Evolutionary conservation across 1,140 invertebrate genomes (phyloP).

Genomic region (Andrena cerasifolii): DNA sequence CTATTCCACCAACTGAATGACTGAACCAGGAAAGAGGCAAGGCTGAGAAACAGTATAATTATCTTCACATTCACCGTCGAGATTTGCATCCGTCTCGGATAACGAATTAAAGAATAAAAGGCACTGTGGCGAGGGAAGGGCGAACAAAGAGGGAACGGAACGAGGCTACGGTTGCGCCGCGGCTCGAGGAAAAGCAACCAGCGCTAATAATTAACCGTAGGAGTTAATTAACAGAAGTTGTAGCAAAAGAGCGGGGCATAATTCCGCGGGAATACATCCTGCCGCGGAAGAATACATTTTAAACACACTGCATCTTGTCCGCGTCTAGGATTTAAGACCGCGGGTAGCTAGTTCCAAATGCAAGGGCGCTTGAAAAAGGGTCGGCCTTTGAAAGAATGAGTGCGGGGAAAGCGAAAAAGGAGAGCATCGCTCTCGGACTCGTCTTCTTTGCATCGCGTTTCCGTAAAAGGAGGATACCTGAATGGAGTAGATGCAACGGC

Average conservation of each 20-base stretch:
- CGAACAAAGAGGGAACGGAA: background rate
- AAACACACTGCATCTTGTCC: conserved; percentile 32
- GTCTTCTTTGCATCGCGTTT: conserved; percentile 50
- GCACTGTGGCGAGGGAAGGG: background rate
- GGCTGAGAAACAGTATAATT: conserved; percentile 12
- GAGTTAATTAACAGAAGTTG: conserved; percentile 43
- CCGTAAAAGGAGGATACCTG: conserved; percentile 54
- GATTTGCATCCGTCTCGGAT: conserved; percentile 33
- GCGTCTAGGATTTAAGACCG: conserved; percentile 55
- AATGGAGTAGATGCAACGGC: conserved; percentile 3
- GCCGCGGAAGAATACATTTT: conserved; percentile 12
- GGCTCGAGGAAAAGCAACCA: conserved; percentile 30
- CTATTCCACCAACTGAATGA: too few relatives aligned
- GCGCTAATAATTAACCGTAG: conserved; percentile 44
- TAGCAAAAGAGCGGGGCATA: conserved; percentile 8
- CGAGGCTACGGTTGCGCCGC: background rate
- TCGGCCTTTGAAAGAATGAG: conserved; percentile 23
- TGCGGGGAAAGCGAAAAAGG: conserved; percentile 7
- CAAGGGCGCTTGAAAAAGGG: conserved; percentile 28
- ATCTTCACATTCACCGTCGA: background rate
- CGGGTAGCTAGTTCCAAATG: conserved; percentile 26
- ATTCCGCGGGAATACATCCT: conserved; percentile 6
- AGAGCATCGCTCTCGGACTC: conserved; percentile 39
- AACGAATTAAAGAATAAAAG: conserved; percentile 43
- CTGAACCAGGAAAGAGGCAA: background rate